Evolutionary conservation across 2,888 invertebrate genomes (phyloP), one percentile per base, ranked within the genome.

Genomic region (Protodeltote pygarga): DNA sequence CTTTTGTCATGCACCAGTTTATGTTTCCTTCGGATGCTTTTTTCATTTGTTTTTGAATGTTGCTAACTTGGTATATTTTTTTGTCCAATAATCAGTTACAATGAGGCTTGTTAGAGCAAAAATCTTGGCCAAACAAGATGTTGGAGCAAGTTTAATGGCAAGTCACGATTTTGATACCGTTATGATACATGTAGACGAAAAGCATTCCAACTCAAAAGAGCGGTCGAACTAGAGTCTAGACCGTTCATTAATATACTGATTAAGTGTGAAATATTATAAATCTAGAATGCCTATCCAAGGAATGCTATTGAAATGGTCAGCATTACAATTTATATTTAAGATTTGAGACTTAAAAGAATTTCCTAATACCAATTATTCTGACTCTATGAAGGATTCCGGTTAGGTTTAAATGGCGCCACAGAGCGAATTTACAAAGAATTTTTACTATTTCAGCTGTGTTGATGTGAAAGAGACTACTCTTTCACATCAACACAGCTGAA

Each of bases 111-210:
- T 66, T 52, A 47, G 48, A 46, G 48, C 47, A 34, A 41, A 50
- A 49, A 33, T 52, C 51, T 54, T 57, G 59, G 40, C 48, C 62
- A 50, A 65, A 61, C 60, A 55, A 64, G 58, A 54, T 62, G 68
- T 70, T 68, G 64, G 64, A 69, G 60, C 65, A 69, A 70, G 66
- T 74, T 75, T 71, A 59, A 49, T 47, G 41, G 40, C 66, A 16
- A 72, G 75, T 77, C 79, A 81, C 75, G 81, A 69, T 70, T 69
- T 40, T 41, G 55, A 68, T 68, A 71, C 81, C 79, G 82, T 79
- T 82, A 79, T 60, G 53, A 50, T 64, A 51, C 47, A 38, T 33
- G 54, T 54, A 70, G 66, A 65, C 65, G 51, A 57, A 57, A 64
- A 62, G 37, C 40, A 66, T 67, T 68, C 46, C 39, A 49, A 54